Evolutionary conservation across 2,888 invertebrate genomes (phyloP), one percentile per base, ranked within the genome.

Genomic region (Drosophila algonquin): DNA sequence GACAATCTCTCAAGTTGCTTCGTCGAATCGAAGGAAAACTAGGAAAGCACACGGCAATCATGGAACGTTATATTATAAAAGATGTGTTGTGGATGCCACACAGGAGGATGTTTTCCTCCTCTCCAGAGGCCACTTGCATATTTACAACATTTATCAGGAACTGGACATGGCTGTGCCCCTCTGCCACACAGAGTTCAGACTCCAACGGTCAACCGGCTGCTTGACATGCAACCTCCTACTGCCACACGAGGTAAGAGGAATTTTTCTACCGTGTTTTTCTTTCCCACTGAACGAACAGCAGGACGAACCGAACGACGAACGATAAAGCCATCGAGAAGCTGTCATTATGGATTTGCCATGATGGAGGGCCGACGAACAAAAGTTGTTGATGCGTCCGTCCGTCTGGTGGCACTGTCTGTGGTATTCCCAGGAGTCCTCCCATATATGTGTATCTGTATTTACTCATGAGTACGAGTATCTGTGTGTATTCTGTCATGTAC

Each of bases 301-400:
- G 35, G 35, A 35, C 35, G 35, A 35, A 35, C 64, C 51, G 63
- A 18, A 35, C 67, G 82, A 74, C 51, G 63, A 18, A 35, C 67
- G 82, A 74, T 76, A 76, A 75, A 76, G 76, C 77, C 68, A 80
- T 81, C 80, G 75, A 40, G 40, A 75, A 74, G 69, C 80, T 82
- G 85, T 87, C 82, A 80, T 80, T 87, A 80, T 77, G 75, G 87
- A 87, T 87, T 89, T 86, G 75, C 79, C 48, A 68, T 79, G 89
- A 82, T 88, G 77, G 77, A 86, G 88, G 79, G 81, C 60, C 44
- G 40, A 40, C 21, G 45, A 52, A 69, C 76, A 80, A 76, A 79
- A 80, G 81, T 67, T 73, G 76, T 76, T 78, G 86, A 83, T 76
- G 75, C 68, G 55, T 52, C 55, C 21, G 59, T 63, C 53, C 21